Base-by-base conservation (phyloP, 2,797 vertebrate genomes). In the Amblyraja radiata region DNA sequence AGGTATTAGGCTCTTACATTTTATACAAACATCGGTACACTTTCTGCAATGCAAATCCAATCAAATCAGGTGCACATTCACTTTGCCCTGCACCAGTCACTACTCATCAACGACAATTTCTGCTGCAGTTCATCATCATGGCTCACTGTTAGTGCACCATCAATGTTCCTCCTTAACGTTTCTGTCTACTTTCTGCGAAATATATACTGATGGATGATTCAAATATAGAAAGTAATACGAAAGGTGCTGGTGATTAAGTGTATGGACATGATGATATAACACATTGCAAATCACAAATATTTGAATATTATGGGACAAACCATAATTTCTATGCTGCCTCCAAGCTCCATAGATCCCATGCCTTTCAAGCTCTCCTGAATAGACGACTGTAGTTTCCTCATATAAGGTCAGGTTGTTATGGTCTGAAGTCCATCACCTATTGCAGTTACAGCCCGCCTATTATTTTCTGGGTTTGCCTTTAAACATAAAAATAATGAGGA, bases 391-490 rank as follows among this genome's bases (percentile, higher is more conserved):
- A 7, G 58, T 16, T 65, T 88, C 58, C 61, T 88, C 61, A 63
- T 18, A 32, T 65, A 86, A 14, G 83, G 28, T 58, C 58, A 86
- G 25, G 11, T n/a, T 63, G 58, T n/a, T 88, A 65, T 88, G 4
- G 28, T 88, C 61, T 65, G 84, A 65, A 32, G 61, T 88, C 61
- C 84, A 65, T 63, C 28, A 63, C 4, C 28, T 65, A n/a, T 23
- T 65, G 61, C 61, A 88, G 28, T 88, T 32, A 65, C 28, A 32
- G n/a, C 84, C 61, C n/a, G 63, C n/a, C 58, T 88, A 88, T 65
- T 88, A 63, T 88, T 14, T 88, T 28, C 14, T 88, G 61, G 11
- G 84, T 86, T 86, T 86, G 25, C 83, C 83, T 86, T 84, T 63
- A 84, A 61, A 84, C 25, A n/a, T 86, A 79, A 79, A 39, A 79